phyloP scores from a whole-genome alignment of 2,797 vertebrate species.

The Furcifer pardalis region DNA sequence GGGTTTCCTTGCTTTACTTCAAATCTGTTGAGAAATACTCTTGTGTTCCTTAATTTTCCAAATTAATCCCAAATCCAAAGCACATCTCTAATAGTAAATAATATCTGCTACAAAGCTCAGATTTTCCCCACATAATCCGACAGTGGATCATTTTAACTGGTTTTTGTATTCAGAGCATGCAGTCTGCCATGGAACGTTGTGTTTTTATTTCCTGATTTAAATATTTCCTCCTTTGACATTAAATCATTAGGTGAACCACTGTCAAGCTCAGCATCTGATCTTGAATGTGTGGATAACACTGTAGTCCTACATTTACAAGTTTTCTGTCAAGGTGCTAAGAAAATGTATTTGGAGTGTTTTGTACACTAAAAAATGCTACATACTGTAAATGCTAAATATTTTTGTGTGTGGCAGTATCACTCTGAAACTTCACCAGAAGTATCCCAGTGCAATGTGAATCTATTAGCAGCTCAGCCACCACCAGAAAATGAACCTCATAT shows the following conservation, averaged over 20 bases:
- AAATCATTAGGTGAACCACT: neutral
- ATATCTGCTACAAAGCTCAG: neutral
- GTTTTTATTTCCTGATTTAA: neutral
- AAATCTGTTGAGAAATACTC: no score
- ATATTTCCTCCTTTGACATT: neutral
- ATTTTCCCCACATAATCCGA: no score
- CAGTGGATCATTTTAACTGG: neutral
- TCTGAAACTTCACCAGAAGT: neutral
- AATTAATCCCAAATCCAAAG: no score
- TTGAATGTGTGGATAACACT: neutral
- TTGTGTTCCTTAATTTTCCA: no score
- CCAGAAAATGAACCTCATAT: conserved; percentile 1
- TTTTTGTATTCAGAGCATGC: neutral
- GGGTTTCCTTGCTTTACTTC: no score
- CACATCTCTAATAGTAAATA: neutral
- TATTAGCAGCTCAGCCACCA: neutral
- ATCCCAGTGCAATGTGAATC: neutral
- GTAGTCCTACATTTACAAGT: neutral
- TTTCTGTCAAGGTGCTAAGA: neutral
- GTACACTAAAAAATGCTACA: neutral
- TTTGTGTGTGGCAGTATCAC: neutral
- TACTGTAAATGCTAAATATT: neutral
- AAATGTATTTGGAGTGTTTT: neutral
- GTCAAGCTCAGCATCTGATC: neutral
- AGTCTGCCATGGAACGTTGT: neutral